Conservation (phyloP, 2,113 vertebrate species). For the Aphelocoma coerulescens region DNA sequence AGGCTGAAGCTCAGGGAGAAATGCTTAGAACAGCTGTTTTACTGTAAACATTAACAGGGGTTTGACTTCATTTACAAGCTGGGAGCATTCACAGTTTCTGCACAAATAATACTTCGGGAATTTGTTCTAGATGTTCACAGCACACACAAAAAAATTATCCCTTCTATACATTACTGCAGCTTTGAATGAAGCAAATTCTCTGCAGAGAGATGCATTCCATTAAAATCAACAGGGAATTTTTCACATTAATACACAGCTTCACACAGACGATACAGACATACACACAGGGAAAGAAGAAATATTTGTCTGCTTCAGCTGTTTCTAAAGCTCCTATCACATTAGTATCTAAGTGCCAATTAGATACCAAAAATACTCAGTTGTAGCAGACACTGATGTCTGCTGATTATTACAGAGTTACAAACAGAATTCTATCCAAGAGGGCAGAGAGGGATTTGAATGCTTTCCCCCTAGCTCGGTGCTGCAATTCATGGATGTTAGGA, state of each 20-base stretch:
- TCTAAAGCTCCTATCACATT: conserved; percentile 22
- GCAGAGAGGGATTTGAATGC: conserved; percentile 25
- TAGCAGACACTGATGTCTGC: conserved; percentile 42
- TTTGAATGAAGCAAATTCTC: conserved; percentile 20
- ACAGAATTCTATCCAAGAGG: conserved; percentile 19
- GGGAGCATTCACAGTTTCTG: conserved; percentile 51
- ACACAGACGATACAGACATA: not conserved
- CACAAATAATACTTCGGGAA: conserved; percentile 20
- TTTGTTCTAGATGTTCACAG: conserved; percentile 27
- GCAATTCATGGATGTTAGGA: conserved; percentile 30
- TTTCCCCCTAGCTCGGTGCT: not conserved
- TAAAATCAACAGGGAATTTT: conserved; percentile 39
- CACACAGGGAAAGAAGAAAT: conserved; percentile 2
- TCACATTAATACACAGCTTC: conserved; percentile 38
- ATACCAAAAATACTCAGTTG: conserved; percentile 45
- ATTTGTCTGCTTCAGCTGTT: conserved; percentile 32
- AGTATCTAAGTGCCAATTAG: conserved; percentile 50
- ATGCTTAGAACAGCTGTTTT: conserved; percentile 64
- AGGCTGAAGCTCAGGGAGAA: conserved; percentile 31
- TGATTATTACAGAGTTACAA: conserved; percentile 29
- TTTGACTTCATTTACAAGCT: conserved; percentile 54
- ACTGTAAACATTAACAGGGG: conserved; percentile 63
- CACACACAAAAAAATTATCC: not conserved
- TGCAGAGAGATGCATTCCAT: not conserved
- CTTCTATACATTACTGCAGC: not conserved